Percentiles rank a stretch among this genome's conserved stretches.
phyloP scores from a whole-genome alignment of 2,888 invertebrate genomes.

The Glomeris marginata region DNA sequence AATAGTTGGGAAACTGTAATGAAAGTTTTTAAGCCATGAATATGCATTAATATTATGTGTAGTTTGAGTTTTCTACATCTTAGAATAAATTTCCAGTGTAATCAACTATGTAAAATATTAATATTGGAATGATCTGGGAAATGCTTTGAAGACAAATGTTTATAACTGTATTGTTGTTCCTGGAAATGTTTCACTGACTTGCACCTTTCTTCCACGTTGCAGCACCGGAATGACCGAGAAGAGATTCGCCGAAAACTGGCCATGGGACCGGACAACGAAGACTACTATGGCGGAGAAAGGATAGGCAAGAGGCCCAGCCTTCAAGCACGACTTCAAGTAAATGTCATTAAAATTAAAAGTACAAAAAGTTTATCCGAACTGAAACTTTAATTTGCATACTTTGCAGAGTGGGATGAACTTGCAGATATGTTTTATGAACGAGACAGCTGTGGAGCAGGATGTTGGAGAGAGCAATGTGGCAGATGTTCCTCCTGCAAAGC shows the following conservation, averaged over 20 bases:
- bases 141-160: too few species aligned
- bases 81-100: too few species aligned
- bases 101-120: too few species aligned
- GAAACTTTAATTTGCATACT: slow-evolving; percentile 16
- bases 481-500: too few species aligned
- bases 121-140: too few species aligned
- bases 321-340: slow-evolving; percentile 59
- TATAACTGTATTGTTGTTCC: too few species aligned
- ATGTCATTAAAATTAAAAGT: not conserved
- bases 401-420: slow-evolving; percentile 56
- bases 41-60: too few species aligned
- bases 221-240: slow-evolving; percentile 82
- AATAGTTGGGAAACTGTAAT: too few species aligned
- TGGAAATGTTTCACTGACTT: too few species aligned
- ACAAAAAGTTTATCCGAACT: slow-evolving; percentile 10
- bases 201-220: slow-evolving; percentile 26
- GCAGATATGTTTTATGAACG: slow-evolving; percentile 92
- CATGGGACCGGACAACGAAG: slow-evolving; percentile 64
- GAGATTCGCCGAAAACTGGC: slow-evolving; percentile 78
- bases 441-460: slow-evolving; percentile 54
- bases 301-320: slow-evolving; percentile 71
- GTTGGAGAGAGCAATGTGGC: too few species aligned
- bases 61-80: too few species aligned
- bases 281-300: slow-evolving; percentile 46
- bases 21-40: too few species aligned